Evolutionary conservation across 2,113 vertebrate genomes (phyloP), one percentile per base, ranked within the genome.

Genomic region (Leucoraja erinaceus): DNA sequence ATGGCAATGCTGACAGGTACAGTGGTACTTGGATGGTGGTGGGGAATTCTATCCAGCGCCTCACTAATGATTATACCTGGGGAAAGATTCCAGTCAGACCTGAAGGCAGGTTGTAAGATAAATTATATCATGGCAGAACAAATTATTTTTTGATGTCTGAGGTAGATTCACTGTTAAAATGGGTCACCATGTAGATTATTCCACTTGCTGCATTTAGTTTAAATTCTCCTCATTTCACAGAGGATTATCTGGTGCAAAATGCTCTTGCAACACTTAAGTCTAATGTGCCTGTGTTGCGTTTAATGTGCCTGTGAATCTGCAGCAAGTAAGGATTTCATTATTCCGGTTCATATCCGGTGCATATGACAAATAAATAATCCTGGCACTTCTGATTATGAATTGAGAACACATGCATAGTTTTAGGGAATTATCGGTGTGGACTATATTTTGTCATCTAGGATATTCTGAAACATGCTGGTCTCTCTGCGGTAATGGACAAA

Each of bases 41-140:
- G 31, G 68, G 11, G 38, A 72, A 91, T 91, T 38, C 90, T 68
- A 74, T 47, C 20, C 33, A 28, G 10, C 47, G 33, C 68, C 33
- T 91, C 16, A 54, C 66, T 88, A 91, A 91, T 72, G 66, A 91
- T 47, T 38, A 72, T 91, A 91, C 90, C 90, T 70, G 66, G 66
- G 90, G 90, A 91, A 91, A 91, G 90, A 54, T 91, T 74, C 66
- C 68, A 91, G 33, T 91, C 90, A 72, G 90, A 72, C 66, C 90
- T 68, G 20, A 72, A 91, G 90, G 90, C 66, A 72, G 22, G 90
- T 74, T 38, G 31, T 47, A 91, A 72, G 90, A 91, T 72, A 72
- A 72, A 91, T 91, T 25, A 91, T 91, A 72, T 91, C 4, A 28
- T 70, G 38, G 68, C 66, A 91, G 90, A 74, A 22, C 90, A 91